phyloP scores from a whole-genome alignment of 2,797 vertebrate species.

The Arrhamphus sclerolepis region DNA sequence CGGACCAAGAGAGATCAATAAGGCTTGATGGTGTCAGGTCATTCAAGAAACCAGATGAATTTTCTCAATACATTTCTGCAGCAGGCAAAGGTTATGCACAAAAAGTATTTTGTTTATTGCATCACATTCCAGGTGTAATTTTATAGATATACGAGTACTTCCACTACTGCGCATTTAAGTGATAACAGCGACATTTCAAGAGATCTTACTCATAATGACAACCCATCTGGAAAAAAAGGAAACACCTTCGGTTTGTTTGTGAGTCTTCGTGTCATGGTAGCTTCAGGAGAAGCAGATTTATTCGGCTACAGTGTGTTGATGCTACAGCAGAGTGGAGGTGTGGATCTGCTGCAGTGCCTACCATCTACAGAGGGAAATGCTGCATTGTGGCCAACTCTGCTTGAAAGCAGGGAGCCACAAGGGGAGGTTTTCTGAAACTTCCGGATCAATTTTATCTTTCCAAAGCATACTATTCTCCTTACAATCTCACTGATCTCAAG shows the following conservation, averaged over 20 bases:
- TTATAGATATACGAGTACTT: constrained; percentile 5
- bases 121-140: not conserved
- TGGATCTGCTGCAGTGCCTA: constrained; percentile 64
- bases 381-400: constrained; percentile 60
- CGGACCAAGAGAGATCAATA: constrained; percentile 58
- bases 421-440: constrained; percentile 58
- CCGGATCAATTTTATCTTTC: constrained; percentile 7
- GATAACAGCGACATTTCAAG: not conserved
- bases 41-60: constrained; percentile 42
- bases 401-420: constrained; percentile 53
- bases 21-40: constrained; percentile 36
- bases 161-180: not conserved
- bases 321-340: constrained; percentile 30
- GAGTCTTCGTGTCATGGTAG: not conserved
- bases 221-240: too few relatives aligned
- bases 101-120: not conserved
- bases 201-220: not conserved
- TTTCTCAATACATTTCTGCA: constrained; percentile 37
- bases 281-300: not conserved
- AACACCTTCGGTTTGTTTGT: too few relatives aligned
- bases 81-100: not conserved
- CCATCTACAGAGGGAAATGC: constrained; percentile 48
- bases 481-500: too few relatives aligned
- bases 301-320: constrained; percentile 19
- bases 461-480: too few relatives aligned